A percentile compares a stretch with the other conserved stretches of the same genome.
These are phyloP conservation scores for Calliopum simillimum DNA, from an alignment of 2,888 invertebrate species.

Conservation along the genomic window DNA sequence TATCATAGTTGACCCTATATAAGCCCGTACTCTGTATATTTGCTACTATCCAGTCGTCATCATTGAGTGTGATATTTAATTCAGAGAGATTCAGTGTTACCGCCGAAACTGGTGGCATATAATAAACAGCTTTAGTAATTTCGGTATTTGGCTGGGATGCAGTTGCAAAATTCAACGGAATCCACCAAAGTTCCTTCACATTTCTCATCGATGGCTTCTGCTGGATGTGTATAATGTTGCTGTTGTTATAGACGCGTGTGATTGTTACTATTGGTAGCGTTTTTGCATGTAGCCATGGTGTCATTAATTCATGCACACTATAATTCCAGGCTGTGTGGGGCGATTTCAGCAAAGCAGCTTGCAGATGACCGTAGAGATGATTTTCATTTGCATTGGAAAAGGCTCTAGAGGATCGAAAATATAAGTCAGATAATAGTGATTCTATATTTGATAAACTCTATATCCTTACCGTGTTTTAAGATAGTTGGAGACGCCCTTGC, in stretches of 20 bases:
- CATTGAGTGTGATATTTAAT: conserved; percentile 32
- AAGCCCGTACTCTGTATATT: conserved; percentile 49
- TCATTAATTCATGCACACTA: conserved; percentile 69
- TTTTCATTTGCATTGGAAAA: conserved; percentile 46
- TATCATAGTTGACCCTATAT: conserved; percentile 77
- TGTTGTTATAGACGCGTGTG: conserved; percentile 64
- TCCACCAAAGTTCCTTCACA: conserved; percentile 39
- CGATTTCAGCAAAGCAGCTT: conserved; percentile 41
- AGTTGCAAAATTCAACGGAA: conserved; percentile 47
- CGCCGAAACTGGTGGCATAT: conserved; percentile 39
- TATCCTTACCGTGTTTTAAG: conserved; percentile 45
- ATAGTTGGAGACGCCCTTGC: conserved; percentile 42
- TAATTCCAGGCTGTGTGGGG: conserved; percentile 37
- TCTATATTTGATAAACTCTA: no score
- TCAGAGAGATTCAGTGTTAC: conserved; percentile 34
- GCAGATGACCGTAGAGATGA: conserved; percentile 43
- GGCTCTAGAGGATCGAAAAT: conserved; percentile 39
- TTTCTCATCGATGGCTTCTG: conserved; percentile 59
- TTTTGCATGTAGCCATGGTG: conserved; percentile 71
- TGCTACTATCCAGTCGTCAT: conserved; percentile 49
- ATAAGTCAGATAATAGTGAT: no score
- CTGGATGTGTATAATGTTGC: conserved; percentile 67
- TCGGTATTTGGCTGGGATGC: conserved; percentile 39
- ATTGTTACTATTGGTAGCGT: conserved; percentile 71
- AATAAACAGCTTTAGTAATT: conserved; percentile 39